Conservation (phyloP, 2,113 vertebrate genomes). For the Macrotis lagotis region DNA sequence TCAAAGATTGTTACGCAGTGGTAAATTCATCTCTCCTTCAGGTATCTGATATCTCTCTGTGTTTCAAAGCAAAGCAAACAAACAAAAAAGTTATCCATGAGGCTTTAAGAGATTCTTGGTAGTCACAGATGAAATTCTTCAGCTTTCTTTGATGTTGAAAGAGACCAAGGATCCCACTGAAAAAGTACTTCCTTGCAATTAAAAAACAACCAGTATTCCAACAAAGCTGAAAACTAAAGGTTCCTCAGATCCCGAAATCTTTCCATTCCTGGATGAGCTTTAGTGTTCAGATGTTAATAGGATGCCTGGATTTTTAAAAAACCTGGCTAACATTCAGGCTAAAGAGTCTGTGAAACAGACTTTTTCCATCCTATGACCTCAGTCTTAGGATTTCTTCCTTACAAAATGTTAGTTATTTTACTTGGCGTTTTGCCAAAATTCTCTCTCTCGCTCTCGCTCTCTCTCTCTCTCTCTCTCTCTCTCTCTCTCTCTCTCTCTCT, state of each 20-base stretch:
- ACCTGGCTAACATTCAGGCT: conserved; percentile 77
- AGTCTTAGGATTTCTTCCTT: conserved; percentile 81
- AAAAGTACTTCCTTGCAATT: conserved; percentile 69
- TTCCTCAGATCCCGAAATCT: conserved; percentile 79
- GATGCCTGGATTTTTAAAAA: conserved; percentile 67
- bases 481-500: conserved; percentile 65
- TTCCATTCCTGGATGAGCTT: conserved; percentile 80
- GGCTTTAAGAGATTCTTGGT: conserved; percentile 68
- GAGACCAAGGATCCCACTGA: conserved; percentile 59
- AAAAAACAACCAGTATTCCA: conserved; percentile 67
- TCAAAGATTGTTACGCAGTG: conserved; percentile 67
- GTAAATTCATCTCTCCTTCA: conserved; percentile 73
- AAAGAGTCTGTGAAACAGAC: conserved; percentile 83
- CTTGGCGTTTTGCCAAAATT: conserved; percentile 78
- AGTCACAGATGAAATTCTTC: conserved; percentile 60
- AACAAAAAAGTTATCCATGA: conserved; percentile 70
- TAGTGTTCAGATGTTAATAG: conserved; percentile 80
- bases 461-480: conserved; percentile 19
- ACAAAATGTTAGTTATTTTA: conserved; percentile 83
- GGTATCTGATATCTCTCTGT: conserved; percentile 65
- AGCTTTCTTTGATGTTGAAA: conserved; percentile 70
- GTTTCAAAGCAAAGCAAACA: conserved; percentile 71
- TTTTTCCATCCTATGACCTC: conserved; percentile 86
- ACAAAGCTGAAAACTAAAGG: conserved; percentile 67
- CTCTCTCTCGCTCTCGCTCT: conserved; percentile 69